These are phyloP conservation scores for Hydrochoerus hydrochaeris DNA, from an alignment of 2,113 vertebrate species.

Conservation along the genomic window DNA sequence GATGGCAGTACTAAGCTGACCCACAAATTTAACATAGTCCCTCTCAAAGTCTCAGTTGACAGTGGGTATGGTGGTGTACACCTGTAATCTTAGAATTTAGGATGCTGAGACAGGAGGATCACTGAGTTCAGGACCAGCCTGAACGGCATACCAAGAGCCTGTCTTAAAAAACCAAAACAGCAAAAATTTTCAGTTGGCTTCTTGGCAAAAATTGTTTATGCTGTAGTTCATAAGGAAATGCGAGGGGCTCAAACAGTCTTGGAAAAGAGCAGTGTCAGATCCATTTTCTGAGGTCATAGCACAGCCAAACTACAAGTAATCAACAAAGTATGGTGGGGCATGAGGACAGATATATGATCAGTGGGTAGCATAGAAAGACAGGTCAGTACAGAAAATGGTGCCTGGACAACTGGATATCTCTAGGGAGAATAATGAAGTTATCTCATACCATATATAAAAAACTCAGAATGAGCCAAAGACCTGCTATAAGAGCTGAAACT, in stretches of 20 bases:
- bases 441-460: background rate
- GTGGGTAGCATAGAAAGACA: too few species aligned
- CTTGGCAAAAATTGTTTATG: background rate
- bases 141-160: background rate
- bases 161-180: background rate
- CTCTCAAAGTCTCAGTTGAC: background rate
- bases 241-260: background rate
- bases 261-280: background rate
- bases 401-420: background rate
- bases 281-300: background rate
- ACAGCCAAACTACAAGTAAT: background rate
- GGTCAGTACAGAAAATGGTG: background rate
- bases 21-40: background rate
- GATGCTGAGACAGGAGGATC: background rate
- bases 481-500: background rate
- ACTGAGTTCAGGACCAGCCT: background rate
- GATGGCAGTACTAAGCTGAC: background rate
- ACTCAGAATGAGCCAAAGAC: background rate
- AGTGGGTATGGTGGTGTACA: background rate
- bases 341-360: background rate
- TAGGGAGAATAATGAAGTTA: background rate
- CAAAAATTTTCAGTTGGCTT: background rate
- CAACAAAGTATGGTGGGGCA: background rate
- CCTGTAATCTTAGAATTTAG: background rate
- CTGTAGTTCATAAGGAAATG: background rate